phyloP scores from a whole-genome alignment of 2,797 vertebrate species.

The Lagothrix lagotricha region DNA sequence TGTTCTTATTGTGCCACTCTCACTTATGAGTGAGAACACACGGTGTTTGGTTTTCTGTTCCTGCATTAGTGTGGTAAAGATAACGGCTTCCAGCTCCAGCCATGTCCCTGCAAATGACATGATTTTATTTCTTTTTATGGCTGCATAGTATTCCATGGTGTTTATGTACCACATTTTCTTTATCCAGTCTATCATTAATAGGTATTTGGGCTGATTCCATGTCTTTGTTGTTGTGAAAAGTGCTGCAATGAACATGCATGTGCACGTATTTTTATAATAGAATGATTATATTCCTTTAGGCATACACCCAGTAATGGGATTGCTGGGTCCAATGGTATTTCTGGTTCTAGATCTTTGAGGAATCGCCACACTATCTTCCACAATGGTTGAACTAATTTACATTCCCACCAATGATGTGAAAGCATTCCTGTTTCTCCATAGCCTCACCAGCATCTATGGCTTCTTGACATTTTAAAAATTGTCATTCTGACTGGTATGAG shows the following conservation, averaged over 20 bases:
- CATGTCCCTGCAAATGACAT: not conserved
- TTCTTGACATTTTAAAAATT: not conserved
- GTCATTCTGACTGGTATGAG: not conserved
- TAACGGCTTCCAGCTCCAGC: not conserved
- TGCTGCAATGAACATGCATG: not conserved
- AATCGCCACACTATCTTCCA: not conserved
- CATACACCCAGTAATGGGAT: not conserved
- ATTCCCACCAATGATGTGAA: not conserved
- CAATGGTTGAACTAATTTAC: not conserved
- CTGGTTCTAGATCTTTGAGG: not conserved
- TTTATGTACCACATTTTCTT: not conserved
- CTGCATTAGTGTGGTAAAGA: not conserved
- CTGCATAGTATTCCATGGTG: not conserved
- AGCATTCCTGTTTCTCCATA: not conserved
- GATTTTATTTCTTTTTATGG: not conserved
- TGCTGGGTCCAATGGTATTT: not conserved
- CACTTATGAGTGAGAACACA: not conserved
- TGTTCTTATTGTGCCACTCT: not conserved
- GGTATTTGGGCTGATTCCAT: not conserved
- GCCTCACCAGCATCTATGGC: not conserved
- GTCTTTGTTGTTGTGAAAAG: not conserved
- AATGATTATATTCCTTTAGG: not conserved
- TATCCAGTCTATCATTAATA: not conserved
- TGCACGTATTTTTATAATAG: not conserved
- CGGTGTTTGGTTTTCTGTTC: not conserved